Percentiles rank a stretch among this genome's conserved stretches.
Conservation (phyloP, 2,113 vertebrate genomes). For the Ptilonorhynchus violaceus region DNA sequence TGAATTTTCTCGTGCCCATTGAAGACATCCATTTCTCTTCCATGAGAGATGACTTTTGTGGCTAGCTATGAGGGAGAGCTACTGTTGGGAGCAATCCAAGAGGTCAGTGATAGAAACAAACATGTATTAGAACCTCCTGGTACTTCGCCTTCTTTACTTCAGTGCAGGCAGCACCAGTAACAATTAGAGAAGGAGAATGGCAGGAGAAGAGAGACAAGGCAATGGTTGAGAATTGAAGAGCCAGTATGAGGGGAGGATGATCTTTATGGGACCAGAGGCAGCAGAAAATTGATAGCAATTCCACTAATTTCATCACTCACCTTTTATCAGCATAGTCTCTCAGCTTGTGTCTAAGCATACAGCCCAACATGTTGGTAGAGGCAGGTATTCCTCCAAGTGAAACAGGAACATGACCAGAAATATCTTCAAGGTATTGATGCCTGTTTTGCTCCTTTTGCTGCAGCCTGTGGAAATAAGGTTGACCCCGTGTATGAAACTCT, state of each 20-base stretch:
- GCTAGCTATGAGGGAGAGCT: not conserved
- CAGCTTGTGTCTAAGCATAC: not conserved
- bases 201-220: not conserved
- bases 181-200: not conserved
- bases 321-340: not conserved
- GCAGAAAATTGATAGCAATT: not conserved
- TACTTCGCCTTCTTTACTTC: not conserved
- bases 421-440: not conserved
- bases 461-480: conserved; percentile 97
- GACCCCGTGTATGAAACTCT: conserved; percentile 97
- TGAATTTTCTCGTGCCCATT: not conserved
- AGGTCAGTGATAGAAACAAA: not conserved
- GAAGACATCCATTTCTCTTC: not conserved
- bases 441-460: conserved; percentile 34
- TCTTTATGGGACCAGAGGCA: not conserved
- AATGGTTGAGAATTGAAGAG: fast-evolving
- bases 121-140: not conserved
- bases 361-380: not conserved
- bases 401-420: not conserved
- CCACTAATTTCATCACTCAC: not conserved
- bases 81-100: not conserved
- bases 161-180: not conserved
- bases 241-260: not conserved
- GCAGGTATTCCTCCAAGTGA: not conserved
- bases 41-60: not conserved